Evolutionary conservation across 2,888 invertebrate genomes (phyloP).

Genomic region (Mantis religiosa): DNA sequence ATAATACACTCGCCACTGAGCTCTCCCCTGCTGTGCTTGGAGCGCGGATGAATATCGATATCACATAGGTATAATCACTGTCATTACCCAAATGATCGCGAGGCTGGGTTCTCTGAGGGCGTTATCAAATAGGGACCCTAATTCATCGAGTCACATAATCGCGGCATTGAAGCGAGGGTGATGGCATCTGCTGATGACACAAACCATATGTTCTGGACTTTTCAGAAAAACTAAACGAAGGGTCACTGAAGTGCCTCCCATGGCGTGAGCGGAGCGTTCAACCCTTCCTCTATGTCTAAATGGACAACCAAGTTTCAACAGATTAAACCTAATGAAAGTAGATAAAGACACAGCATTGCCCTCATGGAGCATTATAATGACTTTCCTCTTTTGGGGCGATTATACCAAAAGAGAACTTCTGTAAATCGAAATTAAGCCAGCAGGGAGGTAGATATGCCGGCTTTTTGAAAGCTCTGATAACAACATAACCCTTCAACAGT

Average conservation of each 20-base stretch:
- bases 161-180: background rate
- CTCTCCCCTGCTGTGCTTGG: background rate
- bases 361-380: background rate
- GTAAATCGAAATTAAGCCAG: too few relatives aligned
- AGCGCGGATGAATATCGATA: background rate
- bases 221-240: background rate
- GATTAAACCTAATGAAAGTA: background rate
- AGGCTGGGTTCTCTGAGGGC: too few relatives aligned
- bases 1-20: too few relatives aligned
- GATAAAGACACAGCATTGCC: background rate
- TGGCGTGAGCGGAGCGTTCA: background rate
- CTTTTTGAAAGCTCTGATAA: too few relatives aligned
- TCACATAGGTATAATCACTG: background rate
- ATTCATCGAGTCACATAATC: background rate
- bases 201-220: background rate
- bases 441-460: too few relatives aligned
- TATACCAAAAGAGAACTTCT: too few relatives aligned
- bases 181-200: background rate
- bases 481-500: too few relatives aligned
- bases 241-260: background rate
- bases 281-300: background rate
- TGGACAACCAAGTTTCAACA: background rate
- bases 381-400: background rate
- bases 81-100: background rate
- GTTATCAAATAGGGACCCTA: background rate